Base-by-base conservation (phyloP, 2,888 invertebrate genomes). In the Acanthosoma haemorrhoidale region DNA sequence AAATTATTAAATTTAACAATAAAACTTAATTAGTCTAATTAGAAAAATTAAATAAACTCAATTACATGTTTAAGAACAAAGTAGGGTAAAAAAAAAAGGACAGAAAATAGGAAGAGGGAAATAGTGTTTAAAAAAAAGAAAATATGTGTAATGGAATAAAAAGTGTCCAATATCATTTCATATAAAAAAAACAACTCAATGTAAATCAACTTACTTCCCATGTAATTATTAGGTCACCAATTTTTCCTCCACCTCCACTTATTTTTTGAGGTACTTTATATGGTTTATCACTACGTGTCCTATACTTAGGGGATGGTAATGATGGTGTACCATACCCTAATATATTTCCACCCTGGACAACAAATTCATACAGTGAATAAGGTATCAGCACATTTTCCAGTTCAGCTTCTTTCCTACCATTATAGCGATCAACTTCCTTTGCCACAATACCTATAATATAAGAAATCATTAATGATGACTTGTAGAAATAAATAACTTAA, bases 201-300 rank as follows among this genome's bases (percentile, higher is more conserved):
- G 6, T 11, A 36, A 9, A 41, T 41, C 13, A 41, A 76, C 77
- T 76, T 77, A 82, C 82, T 77, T 81, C 84, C 96, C 96, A 97
- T 0, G 87, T 91, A 66, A 98, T 93, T 0, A 92, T 91, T 3
- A 98, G 85, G 78, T 95, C 95, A 0, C 96, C 96, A 73, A 94
- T 93, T 80, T 96, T 96, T 11, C 96, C 96, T 51, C 96, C 96
- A 4, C 97, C 97, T 0, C 97, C 96, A 15, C 92, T 87, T 39
- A 98, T 85, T 76, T 92, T 90, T 4, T 82, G 79, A 1, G 96
- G 96, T 5, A 89, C 85, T 76, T 86, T 86, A 75, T 87, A 87
- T 0, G 95, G 95, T 73, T 84, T 86, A 76, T 91, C 92, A 3
- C 92, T 87, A 34, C 87, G 86, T 0, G 95, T 95, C 18, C 91